Conservation (phyloP, 1,140 invertebrate genomes). For the Brachionus asplanchnoidis region DNA sequence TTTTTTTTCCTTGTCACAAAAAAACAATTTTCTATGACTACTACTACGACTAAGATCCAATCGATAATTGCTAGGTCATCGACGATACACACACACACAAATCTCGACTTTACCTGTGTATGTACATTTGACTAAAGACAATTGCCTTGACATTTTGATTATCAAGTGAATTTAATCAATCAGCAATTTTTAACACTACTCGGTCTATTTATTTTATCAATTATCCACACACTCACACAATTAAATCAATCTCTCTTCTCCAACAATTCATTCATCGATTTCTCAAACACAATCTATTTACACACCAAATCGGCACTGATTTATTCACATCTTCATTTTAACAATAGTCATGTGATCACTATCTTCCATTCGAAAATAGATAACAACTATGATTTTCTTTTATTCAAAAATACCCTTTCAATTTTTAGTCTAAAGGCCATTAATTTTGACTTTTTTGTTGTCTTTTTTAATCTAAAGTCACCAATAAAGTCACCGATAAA, state of each 20-base stretch:
- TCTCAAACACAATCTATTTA: background rate
- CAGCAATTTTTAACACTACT: background rate
- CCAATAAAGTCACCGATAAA: too few relatives aligned
- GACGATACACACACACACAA: background rate
- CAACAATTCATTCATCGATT: background rate
- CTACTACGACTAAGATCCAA: background rate
- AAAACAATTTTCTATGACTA: conserved; percentile 28
- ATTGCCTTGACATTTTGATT: background rate
- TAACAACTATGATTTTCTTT: too few relatives aligned
- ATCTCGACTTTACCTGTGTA: conserved; percentile 23
- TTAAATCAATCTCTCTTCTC: background rate
- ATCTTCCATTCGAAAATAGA: too few relatives aligned
- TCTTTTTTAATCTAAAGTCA: too few relatives aligned
- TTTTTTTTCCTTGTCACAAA: background rate
- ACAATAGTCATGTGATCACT: too few relatives aligned
- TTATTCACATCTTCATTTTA: too few relatives aligned
- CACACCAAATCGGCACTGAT: too few relatives aligned
- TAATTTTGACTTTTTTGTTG: too few relatives aligned
- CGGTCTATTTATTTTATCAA: conserved; percentile 28
- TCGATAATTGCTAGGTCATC: conserved; percentile 35
- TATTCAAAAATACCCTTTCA: too few relatives aligned
- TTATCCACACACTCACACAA: background rate
- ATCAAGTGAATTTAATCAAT: background rate
- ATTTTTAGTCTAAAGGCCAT: too few relatives aligned
- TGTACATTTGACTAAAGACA: background rate